A percentile compares a stretch with the other conserved stretches of the same genome.
Conservation (phyloP, 1,140 invertebrate species). For the Scaptomyza hsui region DNA sequence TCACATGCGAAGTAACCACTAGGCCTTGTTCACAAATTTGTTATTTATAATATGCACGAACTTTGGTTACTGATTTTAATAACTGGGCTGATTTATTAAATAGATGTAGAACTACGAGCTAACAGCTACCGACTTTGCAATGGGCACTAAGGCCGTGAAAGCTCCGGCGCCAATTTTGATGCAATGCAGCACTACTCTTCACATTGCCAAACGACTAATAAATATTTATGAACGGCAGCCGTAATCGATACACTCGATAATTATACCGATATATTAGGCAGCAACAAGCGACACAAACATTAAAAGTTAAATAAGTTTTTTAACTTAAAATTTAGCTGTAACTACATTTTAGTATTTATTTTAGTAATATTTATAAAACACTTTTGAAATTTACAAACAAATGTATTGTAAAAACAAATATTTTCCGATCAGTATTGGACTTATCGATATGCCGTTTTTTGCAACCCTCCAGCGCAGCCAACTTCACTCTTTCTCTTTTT, state of each 20-base stretch:
- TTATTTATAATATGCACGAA: conserved; percentile 25
- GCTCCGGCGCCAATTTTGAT: conserved; percentile 50
- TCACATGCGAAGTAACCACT: conserved; percentile 40
- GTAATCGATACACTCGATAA: conserved; percentile 11
- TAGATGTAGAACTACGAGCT: conserved; percentile 21
- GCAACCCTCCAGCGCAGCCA: conserved; percentile 61
- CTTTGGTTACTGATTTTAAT: conserved; percentile 2
- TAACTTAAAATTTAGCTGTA: too few species aligned
- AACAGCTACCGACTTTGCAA: conserved; percentile 42
- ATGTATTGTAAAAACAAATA: neutral
- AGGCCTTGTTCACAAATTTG: conserved; percentile 11
- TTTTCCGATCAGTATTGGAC: neutral
- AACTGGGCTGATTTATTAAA: conserved; percentile 13
- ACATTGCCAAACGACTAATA: conserved; percentile 43
- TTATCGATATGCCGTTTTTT: conserved; percentile 17
- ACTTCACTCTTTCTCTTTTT: conserved; percentile 82
- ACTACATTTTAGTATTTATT: too few species aligned
- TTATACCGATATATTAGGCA: conserved; percentile 8
- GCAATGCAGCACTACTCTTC: conserved; percentile 33
- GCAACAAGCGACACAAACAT: neutral
- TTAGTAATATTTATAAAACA: too few species aligned
- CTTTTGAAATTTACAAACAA: too few species aligned
- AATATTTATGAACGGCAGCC: conserved; percentile 27
- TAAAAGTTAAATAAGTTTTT: too few species aligned
- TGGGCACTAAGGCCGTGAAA: conserved; percentile 45